Base-by-base conservation (phyloP, 1,140 invertebrate genomes). In the Dendrolimus punctatus region DNA sequence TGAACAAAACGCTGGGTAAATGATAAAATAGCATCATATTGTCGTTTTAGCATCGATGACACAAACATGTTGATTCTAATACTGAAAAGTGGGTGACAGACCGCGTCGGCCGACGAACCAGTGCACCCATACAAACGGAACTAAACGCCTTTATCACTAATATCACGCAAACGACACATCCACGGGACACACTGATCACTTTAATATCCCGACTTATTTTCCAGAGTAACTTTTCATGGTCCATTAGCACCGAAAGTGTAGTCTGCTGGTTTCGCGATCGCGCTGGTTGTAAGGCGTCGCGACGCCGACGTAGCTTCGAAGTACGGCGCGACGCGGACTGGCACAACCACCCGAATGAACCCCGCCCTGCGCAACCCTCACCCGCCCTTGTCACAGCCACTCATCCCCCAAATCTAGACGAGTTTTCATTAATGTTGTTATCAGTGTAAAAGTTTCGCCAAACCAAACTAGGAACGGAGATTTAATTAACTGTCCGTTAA, bases 371-470 rank as follows among this genome's bases (percentile, higher is more conserved):
- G 76, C 71, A 68, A 50, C 44, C 66, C 49, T 46, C 71, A 53
- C 62, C 60, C 50, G 49, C 68, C 76, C 58, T 66, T 82, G 79
- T 82, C 77, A 78, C 79, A 69, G 74, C 71, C 72, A 76, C 68
- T 77, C 69, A 71, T 64, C 56, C 69, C 74, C 76, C 71, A 79
- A 82, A 82, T 80, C 74, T 69, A 76, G 71, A 70, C 73, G 73
- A 83, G 75, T 80, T 82, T 77, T 85, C 81, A 85, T 83, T 81
- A 83, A 85, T 81, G 76, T 76, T 80, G 80, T 85, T 83, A 83
- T 83, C 76, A 70, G 70, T 80, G 61, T 75, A 83, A 83, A 76
- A 85, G 68, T 83, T 85, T 62, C 52, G 46, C 65, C 62, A 79
- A 80, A 72, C 76, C 76, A 73, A 81, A 79, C 73, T 81, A 70